phyloP scores from a whole-genome alignment of 2,797 vertebrate genomes.

The Sebastes itinus region DNA sequence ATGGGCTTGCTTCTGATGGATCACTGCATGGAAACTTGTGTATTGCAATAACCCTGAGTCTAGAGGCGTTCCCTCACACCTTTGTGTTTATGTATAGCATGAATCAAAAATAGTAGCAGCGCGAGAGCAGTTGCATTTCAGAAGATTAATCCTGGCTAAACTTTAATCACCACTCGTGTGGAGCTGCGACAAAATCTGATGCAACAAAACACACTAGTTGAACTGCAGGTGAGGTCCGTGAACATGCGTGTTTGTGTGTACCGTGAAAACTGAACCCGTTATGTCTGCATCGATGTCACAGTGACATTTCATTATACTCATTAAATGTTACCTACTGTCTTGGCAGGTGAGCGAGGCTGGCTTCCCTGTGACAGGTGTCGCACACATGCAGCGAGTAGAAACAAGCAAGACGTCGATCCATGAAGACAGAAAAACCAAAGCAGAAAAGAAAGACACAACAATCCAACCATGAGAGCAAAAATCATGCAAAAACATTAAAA shows the following conservation, averaged over 20 bases:
- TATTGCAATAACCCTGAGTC: constrained; percentile 14
- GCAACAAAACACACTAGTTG: background rate
- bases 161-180: background rate
- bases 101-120: background rate
- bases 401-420: constrained; percentile 56
- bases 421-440: constrained; percentile 31
- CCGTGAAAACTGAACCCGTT: background rate
- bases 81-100: constrained; percentile 11
- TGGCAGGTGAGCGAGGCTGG: constrained; percentile 81
- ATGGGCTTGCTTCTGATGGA: constrained; percentile 36
- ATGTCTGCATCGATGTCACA: background rate
- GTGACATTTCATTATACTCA: constrained; percentile 34
- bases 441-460: constrained; percentile 46
- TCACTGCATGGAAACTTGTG: constrained; percentile 4
- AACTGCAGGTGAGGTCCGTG: background rate
- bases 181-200: background rate
- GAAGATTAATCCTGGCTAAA: background rate
- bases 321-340: constrained; percentile 85
- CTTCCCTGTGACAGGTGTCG: constrained; percentile 71
- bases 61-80: constrained; percentile 3
- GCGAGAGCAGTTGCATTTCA: background rate
- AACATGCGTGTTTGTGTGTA: background rate
- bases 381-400: constrained; percentile 59
- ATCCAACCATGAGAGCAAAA: constrained; percentile 37
- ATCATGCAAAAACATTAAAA: constrained; percentile 54